Evolutionary conservation across 2,888 invertebrate species (phyloP), one percentile per base, ranked within the genome.

Genomic region (Agriopis aurantiaria): DNA sequence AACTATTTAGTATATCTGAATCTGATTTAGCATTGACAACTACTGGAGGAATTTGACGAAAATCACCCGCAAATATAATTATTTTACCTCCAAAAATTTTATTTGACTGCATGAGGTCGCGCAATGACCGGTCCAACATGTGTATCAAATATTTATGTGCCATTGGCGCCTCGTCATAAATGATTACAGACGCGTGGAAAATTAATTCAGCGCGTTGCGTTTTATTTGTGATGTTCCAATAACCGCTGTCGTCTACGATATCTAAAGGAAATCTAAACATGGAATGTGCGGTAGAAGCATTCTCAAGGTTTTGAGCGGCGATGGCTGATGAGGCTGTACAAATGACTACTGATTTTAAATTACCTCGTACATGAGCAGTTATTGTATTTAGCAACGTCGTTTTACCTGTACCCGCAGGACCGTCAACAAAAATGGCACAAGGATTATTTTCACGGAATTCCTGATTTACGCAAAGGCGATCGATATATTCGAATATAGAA

Each of bases 61-160:
- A 69, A 61, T 69, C 69, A 7, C 69, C 65, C 10, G 69, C 69
- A 57, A 65, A 69, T 6, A 69, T 57, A 8, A 69, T 51, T 0
- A 61, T 65, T 69, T 69, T 65, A 12, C 69, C 60, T 7, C 69
- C 64, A 51, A 67, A 67, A 6, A 67, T 61, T 56, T 49, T 61
- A 43, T 49, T 51, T 1, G n/a, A 52, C 4, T 40, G 12, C 61
- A 67, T 67, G 1, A 67, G 43, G 43, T 67, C 67, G 43, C 56
- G 60, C 61, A 67, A 56, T 45, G 66, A 58, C 6, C 43, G 6
- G 17, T 58, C 57, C 11, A 58, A 58, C 1, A 58, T 8, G 4
- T 58, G 43, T 1, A 58, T 58, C 17, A 58, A 11, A 45, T 45
- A 11, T 9, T 45, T 58, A n/a, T 58, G 43, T 7, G 57, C 57